phyloP scores from a whole-genome alignment of 2,113 vertebrate species.

The Bettongia penicillata region DNA sequence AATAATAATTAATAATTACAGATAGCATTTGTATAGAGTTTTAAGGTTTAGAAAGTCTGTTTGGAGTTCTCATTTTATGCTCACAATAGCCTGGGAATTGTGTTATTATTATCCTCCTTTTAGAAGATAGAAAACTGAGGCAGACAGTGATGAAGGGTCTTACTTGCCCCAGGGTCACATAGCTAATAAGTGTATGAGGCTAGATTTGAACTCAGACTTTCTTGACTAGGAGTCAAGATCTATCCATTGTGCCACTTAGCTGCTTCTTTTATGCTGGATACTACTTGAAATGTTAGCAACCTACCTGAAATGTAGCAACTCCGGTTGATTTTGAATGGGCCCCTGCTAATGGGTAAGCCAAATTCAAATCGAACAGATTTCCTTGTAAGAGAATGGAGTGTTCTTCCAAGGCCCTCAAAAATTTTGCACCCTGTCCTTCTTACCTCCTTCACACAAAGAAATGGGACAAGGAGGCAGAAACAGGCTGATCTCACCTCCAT shows the following conservation, averaged over 20 bases:
- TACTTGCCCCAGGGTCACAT: not conserved
- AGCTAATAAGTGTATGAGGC: not conserved
- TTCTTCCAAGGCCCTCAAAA: not conserved
- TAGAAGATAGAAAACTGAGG: not conserved
- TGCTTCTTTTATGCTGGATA: not conserved
- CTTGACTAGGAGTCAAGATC: too few relatives aligned
- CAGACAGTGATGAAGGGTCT: not conserved
- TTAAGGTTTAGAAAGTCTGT: not conserved
- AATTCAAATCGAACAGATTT: conserved; percentile 26
- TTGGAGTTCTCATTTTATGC: not conserved
- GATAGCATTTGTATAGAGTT: not conserved
- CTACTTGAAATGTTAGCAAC: not conserved
- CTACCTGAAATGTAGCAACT: not conserved
- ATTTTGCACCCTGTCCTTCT: not conserved
- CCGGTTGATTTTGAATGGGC: not conserved
- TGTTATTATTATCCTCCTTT: not conserved
- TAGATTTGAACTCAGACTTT: not conserved
- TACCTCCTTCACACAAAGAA: not conserved
- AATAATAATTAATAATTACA: not conserved
- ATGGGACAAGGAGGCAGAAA: not conserved
- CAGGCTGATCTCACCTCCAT: not conserved
- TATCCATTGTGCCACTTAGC: not conserved
- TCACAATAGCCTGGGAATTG: not conserved
- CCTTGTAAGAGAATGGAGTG: not conserved
- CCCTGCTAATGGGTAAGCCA: not conserved